These are phyloP conservation scores for Schizopygopsis pylzovi DNA, from an alignment of 2,797 vertebrate species.

Conservation along the genomic window DNA sequence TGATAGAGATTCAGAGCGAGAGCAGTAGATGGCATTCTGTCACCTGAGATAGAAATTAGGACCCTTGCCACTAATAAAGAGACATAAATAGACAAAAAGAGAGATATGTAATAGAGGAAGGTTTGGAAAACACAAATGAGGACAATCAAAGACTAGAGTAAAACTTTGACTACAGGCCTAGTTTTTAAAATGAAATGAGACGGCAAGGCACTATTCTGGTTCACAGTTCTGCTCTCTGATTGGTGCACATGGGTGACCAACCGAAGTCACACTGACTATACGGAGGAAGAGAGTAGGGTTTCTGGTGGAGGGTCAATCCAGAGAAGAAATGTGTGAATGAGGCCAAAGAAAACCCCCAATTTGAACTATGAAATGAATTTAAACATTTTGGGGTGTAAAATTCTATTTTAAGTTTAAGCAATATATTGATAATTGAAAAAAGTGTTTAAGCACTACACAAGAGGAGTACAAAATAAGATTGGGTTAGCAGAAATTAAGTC, in stretches of 20 bases:
- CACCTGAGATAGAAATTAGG: constrained; percentile 54
- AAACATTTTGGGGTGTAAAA: not conserved
- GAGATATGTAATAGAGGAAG: not conserved
- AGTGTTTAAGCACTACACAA: not conserved
- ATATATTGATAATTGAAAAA: not conserved
- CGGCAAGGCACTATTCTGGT: not conserved
- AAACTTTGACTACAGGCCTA: not conserved
- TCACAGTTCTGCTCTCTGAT: constrained; percentile 5
- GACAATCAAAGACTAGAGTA: not conserved
- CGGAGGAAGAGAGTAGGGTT: constrained; percentile 29
- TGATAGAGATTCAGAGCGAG: constrained; percentile 27
- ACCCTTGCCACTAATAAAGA: not conserved
- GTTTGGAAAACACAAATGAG: not conserved
- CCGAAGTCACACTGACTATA: constrained; percentile 53
- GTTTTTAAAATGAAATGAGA: constrained; percentile 12
- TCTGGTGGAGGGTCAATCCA: not conserved
- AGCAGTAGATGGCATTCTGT: constrained; percentile 49
- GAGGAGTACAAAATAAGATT: not conserved
- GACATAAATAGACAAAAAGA: not conserved
- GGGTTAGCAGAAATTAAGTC: not conserved
- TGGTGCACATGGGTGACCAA: constrained; percentile 26
- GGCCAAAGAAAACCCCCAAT: not conserved
- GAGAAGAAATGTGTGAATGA: constrained; percentile 16
- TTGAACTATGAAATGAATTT: not conserved
- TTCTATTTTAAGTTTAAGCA: not conserved